A percentile compares a stretch with the other conserved stretches of the same genome.
These are phyloP conservation scores for Sarcophaga variegata DNA, from an alignment of 2,888 invertebrate species.

Conservation along the genomic window DNA sequence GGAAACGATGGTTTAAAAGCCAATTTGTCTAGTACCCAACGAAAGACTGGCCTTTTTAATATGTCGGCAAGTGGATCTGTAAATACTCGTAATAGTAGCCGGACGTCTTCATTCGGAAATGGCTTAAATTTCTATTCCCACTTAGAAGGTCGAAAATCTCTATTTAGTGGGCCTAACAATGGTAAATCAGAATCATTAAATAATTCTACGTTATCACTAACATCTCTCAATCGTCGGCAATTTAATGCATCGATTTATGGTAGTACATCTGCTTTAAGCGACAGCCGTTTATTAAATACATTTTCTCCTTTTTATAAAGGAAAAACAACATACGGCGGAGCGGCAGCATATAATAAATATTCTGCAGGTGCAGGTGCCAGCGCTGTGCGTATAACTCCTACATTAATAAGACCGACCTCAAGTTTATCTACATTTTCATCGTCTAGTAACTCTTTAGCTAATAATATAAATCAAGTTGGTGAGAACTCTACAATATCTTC, in stretches of 20 bases:
- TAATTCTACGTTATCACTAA: conserved; percentile 80
- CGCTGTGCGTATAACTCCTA: conserved; percentile 74
- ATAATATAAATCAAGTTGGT: conserved; percentile 33
- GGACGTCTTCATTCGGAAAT: conserved; percentile 74
- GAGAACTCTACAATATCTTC: conserved; percentile 78
- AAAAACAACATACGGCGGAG: conserved; percentile 89
- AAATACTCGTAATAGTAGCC: conserved; percentile 71
- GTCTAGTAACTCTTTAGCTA: conserved; percentile 73
- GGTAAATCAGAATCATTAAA: conserved; percentile 74
- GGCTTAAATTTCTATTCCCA: conserved; percentile 79
- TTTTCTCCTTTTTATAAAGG: conserved; percentile 90
- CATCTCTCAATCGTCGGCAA: conserved; percentile 78
- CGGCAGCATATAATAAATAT: conserved; percentile 84
- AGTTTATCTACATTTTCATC: conserved; percentile 76
- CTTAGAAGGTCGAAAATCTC: conserved; percentile 80
- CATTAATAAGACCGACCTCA: conserved; percentile 77
- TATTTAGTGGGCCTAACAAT: conserved; percentile 76
- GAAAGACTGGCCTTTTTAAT: conserved; percentile 72
- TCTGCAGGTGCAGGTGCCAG: conserved; percentile 70
- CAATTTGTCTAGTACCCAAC: conserved; percentile 47
- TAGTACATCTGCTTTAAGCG: conserved; percentile 81
- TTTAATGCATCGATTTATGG: conserved; percentile 81
- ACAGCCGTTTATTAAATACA: conserved; percentile 78
- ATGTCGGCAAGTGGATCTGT: conserved; percentile 67
- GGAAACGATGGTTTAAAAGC: conserved; percentile 49